Base-by-base conservation (phyloP, 2,888 invertebrate genomes). In the Oligia latruncula region DNA sequence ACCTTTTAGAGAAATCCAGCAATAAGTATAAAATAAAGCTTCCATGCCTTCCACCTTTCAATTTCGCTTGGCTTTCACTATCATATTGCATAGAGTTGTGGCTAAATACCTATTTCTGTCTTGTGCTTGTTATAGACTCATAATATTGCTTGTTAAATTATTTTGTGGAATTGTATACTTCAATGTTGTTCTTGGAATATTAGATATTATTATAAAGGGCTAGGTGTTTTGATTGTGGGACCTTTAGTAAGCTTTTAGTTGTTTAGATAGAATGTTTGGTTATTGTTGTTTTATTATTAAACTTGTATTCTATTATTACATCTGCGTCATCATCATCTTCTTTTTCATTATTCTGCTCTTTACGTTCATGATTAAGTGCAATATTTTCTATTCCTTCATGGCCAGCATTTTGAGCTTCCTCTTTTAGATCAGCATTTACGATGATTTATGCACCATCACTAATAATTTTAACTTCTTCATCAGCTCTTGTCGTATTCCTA, bases 61-160 rank as follows among this genome's bases (percentile, higher is more conserved):
- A 92, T 95, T 95, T 94, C 87, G 92, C 92, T 80, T 80, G 82
- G 92, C 95, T 95, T 95, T 95, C 95, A 94, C 95, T 93, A 90
- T 92, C 87, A 93, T 92, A 93, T 93, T 93, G 93, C 93, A 92
- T 93, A 93, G 91, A 92, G 90, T 88, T 89, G 81, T 92, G 91
- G 93, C 92, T 94, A 90, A 93, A 94, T 93, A 92, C 92, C 90
- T 91, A 92, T 92, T 90, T 90, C 90, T 89, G 85, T 88, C 86
- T 89, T 82, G 81, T 64, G 65, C 67, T 77, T 65, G 49, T 71
- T 78, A 68, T 72, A 66, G 75, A n/a, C 49, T 52, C 60, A 71
- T 80, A 72, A 66, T 83, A 77, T 80, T 64, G 76, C 55, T 71
- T 62, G 65, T 77, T 76, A 87, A 74, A 68, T 80, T 85, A 80